Conservation (phyloP, 92 coral and sea anemone genomes). For the Phenganax marumi region DNA sequence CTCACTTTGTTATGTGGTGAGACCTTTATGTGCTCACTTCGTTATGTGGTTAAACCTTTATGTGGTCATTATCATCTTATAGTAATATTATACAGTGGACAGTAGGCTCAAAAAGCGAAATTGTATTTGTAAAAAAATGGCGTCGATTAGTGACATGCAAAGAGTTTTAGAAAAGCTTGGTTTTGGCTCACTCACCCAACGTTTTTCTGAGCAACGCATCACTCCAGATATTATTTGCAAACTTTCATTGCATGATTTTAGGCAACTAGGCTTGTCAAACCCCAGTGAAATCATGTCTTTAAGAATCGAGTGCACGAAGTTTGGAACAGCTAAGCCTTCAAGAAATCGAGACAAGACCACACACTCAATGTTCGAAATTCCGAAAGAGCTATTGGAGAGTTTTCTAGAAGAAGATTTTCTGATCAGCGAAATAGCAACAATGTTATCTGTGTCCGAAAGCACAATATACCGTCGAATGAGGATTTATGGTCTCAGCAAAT, state of each 20-base stretch:
- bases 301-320: conserved; percentile 23
- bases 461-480: conserved; percentile 57
- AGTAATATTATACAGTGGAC: too few species aligned
- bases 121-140: too few species aligned
- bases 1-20: too few species aligned
- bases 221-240: conserved; percentile 22
- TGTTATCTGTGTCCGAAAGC: conserved; percentile 46
- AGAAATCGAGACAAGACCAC: too few species aligned
- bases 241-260: conserved; percentile 22
- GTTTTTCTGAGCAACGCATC: conserved; percentile 12
- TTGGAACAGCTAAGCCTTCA: background rate
- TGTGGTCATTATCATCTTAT: too few species aligned
- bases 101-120: too few species aligned
- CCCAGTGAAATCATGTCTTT: conserved; percentile 29
- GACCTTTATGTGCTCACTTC: too few species aligned
- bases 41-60: too few species aligned
- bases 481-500: conserved; percentile 58
- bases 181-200: conserved; percentile 14
- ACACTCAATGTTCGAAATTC: conserved; percentile 19
- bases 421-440: conserved; percentile 35
- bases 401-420: conserved; percentile 37
- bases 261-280: conserved; percentile 5
- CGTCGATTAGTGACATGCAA: too few species aligned
- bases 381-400: conserved; percentile 28
- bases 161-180: conserved; percentile 11